Percentiles rank a stretch among this genome's conserved stretches.
phyloP scores from a whole-genome alignment of 2,888 invertebrate species.

The Cryptophagus acutangulus region DNA sequence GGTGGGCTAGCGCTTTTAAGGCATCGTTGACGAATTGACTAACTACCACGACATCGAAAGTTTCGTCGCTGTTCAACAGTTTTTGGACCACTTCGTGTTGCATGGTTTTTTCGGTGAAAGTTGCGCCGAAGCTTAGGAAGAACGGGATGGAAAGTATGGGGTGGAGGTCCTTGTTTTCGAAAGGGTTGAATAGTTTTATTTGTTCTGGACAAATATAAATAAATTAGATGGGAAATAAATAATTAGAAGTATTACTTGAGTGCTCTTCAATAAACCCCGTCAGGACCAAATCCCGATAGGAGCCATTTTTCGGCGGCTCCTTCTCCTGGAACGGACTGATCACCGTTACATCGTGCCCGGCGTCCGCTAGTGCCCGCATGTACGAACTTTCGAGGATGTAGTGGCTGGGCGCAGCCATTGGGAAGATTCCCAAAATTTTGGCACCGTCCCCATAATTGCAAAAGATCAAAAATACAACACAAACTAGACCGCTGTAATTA shows the following conservation, averaged over 20 bases:
- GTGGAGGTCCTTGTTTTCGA: background rate
- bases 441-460: background rate
- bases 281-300: conserved; percentile 7
- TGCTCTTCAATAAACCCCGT: conserved; percentile 1
- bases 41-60: conserved; percentile 41
- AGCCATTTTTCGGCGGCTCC: conserved; percentile 13
- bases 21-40: conserved; percentile 49
- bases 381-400: conserved; percentile 8
- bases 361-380: conserved; percentile 9
- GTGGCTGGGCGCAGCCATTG: conserved; percentile 7
- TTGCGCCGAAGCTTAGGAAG: background rate
- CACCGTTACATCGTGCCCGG: conserved; percentile 12
- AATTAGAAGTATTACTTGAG: conserved; percentile 6
- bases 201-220: background rate
- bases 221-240: background rate
- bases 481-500: background rate
- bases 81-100: conserved; percentile 22
- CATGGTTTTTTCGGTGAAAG: background rate
- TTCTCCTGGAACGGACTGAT: conserved; percentile 11
- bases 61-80: conserved; percentile 37
- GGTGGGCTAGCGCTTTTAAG: conserved; percentile 39
- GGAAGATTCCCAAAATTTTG: conserved; percentile 10
- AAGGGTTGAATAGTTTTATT: background rate
- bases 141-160: background rate
- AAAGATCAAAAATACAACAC: background rate